These are phyloP conservation scores for Reticulitermes lucifugus DNA, from an alignment of 2,888 invertebrate species.

Conservation along the genomic window DNA sequence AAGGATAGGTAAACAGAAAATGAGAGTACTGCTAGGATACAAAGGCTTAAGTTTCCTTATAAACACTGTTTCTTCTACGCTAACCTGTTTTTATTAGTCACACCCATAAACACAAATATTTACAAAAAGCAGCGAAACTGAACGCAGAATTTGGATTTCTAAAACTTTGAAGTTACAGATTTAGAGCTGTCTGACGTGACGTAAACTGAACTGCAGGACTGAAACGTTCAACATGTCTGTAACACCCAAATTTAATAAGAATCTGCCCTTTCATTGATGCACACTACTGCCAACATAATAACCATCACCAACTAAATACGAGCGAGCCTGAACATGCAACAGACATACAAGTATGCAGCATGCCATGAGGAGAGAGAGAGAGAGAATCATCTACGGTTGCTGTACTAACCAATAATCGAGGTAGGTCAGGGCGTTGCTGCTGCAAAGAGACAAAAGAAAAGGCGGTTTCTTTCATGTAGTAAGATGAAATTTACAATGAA, in stretches of 20 bases:
- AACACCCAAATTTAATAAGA: neutral
- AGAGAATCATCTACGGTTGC: constrained; percentile 42
- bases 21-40: neutral
- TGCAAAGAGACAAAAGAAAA: constrained; percentile 65
- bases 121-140: too few relatives aligned
- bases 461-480: constrained; percentile 25
- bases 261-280: constrained; percentile 2
- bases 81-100: neutral
- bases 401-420: constrained; percentile 69
- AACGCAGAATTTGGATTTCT: too few relatives aligned
- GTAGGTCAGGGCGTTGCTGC: constrained; percentile 89
- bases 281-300: neutral
- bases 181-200: neutral
- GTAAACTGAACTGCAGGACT: too few relatives aligned
- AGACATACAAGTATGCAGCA: constrained; percentile 39
- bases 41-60: neutral
- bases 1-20: neutral
- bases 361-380: constrained; percentile 30
- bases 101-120: neutral
- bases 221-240: too few relatives aligned
- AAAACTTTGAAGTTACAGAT: neutral
- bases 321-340: constrained; percentile 25
- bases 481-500: constrained; percentile 5
- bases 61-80: neutral
- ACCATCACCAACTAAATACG: neutral